These are phyloP conservation scores for Eupeodes luniger DNA, from an alignment of 2,888 invertebrate species.

Conservation along the genomic window DNA sequence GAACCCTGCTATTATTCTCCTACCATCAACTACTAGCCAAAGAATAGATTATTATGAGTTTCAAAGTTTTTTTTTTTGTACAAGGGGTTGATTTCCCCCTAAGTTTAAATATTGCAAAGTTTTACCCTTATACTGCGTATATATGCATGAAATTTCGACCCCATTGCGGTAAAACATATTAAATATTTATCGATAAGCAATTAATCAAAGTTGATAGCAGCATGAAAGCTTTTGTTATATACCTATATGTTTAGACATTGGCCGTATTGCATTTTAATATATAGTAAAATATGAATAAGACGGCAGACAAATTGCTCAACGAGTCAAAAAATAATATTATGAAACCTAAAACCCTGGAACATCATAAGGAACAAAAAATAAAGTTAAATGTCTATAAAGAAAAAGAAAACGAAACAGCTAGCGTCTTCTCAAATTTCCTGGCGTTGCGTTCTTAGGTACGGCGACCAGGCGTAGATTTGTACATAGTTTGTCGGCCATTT, in stretches of 20 bases:
- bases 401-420: conserved; percentile 35
- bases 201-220: conserved; percentile 57
- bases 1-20: not conserved
- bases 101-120: conserved; percentile 17
- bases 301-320: conserved; percentile 39
- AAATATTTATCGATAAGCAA: conserved; percentile 56
- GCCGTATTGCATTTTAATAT: conserved; percentile 37
- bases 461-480: not conserved
- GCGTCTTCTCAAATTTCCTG: conserved; percentile 54
- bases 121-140: not conserved
- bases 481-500: conserved; percentile 29
- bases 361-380: not conserved
- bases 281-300: not conserved
- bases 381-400: conserved; percentile 12
- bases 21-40: not conserved
- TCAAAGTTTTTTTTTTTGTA: not conserved
- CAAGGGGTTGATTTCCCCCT: conserved; percentile 29
- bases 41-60: conserved; percentile 20
- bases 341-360: conserved; percentile 49
- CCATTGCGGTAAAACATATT: conserved; percentile 26
- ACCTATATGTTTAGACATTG: conserved; percentile 18
- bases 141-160: conserved; percentile 12
- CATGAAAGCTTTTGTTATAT: conserved; percentile 12
- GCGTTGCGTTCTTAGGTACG: not conserved
- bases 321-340: conserved; percentile 43